Evolutionary conservation across 37 sponge, comb jelly and placozoan species (phyloP), one percentile per base, ranked within the genome.

Genomic region (Spongilla lacustris): DNA sequence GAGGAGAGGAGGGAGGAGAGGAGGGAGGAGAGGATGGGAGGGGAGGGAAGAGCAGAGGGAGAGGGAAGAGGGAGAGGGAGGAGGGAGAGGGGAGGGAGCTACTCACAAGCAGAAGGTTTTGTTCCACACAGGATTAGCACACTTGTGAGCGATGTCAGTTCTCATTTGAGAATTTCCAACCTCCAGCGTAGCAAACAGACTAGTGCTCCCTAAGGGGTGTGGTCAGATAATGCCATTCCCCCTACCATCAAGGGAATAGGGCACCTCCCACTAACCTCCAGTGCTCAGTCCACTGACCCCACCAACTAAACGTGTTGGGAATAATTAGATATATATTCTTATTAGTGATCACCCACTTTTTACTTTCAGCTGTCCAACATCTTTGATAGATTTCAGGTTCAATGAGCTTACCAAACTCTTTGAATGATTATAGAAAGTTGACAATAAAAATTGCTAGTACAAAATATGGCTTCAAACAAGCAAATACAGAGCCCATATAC

Each of bases 51-150:
- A 46, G 46, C 4, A 8, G 46, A 46, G 46, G 8, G 46, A 8
- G 8, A 8, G 8, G 46, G 46, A 46, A 8, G 46, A 46, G 46
- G 46, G 46, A 46, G 46, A 46, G 46, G 46, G 46, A 46, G 23
- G 23, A 41, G 22, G 10, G 2, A 30, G 17, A 21, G 48, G 70
- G 10, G 14, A 34, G 29, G 35, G 34, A 8, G 69, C 22, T 9
- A 67, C 94, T 89, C 46, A 97, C 98, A 97, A 93, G 73, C 81
- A 50, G 74, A 95, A 98, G 17, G 79, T 86, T 71, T 98, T 95
- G 82, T 91, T 73, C 98, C 96, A 98, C 17, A 69, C 68, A 24
- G 98, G 98, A 68, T 73, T 85, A 29, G 82, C 69, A 24, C 88
- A 86, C 83, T 87, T 89, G 68, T 77, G 83, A 5, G 92, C 67